Base-by-base conservation (phyloP, 2,113 vertebrate genomes). In the pig (Sus scrofa) region DNA sequence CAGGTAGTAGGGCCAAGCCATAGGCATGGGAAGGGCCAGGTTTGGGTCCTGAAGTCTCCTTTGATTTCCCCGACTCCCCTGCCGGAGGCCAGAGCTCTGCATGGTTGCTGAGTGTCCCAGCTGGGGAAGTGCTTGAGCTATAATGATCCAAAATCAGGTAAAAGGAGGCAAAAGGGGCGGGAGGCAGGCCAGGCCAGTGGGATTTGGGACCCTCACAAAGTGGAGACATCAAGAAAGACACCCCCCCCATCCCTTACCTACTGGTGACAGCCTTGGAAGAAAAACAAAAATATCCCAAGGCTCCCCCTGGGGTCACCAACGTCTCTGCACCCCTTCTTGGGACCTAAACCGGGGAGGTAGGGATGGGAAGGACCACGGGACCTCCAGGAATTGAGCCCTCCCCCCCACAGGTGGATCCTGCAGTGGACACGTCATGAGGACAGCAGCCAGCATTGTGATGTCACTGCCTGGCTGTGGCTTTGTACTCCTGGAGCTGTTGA, bases 241-340 rank as follows among this genome's bases (percentile, higher is more conserved):
- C 44, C 44, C 30, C 30, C 14, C 34, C 63, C 26, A 20, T 44
- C 44, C 44, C 30, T 37, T 22, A 11, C 34, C 27, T 32, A 2
- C 30, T 19, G 30, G 7, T 63, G 54, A 22, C 52, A 65, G 24
- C 27, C 34, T 74, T 60, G 50, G 34, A 39, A 83, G 44, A 77
- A 95, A 70, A 22, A 44, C 39, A 82, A 22, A 56, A 34, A 12
- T 3, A 95, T 26, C 37, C 58, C 27, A 39, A 7, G 52, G 39
- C 15, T 44, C 11, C 52, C 52, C 4, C 6, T 0, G 34, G 39
- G 65, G 34, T 13, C 34, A 24, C 56, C 44, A 56, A 1, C 0
- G 6, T 44, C 27, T 32, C 34, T 44, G 4, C 16, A 24, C 12
- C 8, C 13, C 34, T 56, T 82, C 39, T 60, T 1, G 19, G 74